Evolutionary conservation across 2,888 invertebrate species (phyloP), one percentile per base, ranked within the genome.

Genomic region (Syritta pipiens): DNA sequence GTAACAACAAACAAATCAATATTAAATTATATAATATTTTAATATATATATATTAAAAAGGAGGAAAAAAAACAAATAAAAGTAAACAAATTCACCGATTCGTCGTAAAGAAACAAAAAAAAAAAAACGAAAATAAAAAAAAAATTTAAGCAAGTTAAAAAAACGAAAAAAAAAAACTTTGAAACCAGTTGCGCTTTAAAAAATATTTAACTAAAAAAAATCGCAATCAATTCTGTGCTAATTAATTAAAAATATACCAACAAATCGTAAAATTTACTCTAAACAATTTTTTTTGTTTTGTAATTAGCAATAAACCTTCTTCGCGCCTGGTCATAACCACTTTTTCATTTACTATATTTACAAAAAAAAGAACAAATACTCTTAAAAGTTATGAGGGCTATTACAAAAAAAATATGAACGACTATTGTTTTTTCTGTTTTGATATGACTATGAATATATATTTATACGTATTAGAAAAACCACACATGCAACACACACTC

Each of bases 151-250:
- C n/a, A n/a, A n/a, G n/a, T 30, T 42, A 14, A 42, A 55, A 24
- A 59, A n/a, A n/a, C n/a, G n/a, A n/a, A 26, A 22, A 53, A 44
- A 9, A 49, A 67, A 67, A 17, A 74, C 35, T 60, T 59, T 59
- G 20, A 68, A 68, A 53, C 53, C 74, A 75, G 68, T 68, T 68
- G 74, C 67, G 68, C 74, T 75, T 75, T 75, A 35, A 48, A 37
- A 10, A 2, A 30, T 10, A 4, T 5, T 4, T 40, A 2, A 19
- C 35, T 26, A 24, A 37, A 46, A 44, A 30, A 57, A 28, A 57
- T 44, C 28, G 51, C 67, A 48, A 67, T 68, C 46, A 48, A 55
- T 46, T 37, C 57, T 67, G 74, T 67, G 67, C 67, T 74, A 53
- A 30, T 60, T 40, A n/a, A 19, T 65, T 40, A 22, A 44, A 53